These are phyloP conservation scores for Drosophila nr. perissopoda DNA, from an alignment of 2,888 invertebrate species.

Conservation along the genomic window DNA sequence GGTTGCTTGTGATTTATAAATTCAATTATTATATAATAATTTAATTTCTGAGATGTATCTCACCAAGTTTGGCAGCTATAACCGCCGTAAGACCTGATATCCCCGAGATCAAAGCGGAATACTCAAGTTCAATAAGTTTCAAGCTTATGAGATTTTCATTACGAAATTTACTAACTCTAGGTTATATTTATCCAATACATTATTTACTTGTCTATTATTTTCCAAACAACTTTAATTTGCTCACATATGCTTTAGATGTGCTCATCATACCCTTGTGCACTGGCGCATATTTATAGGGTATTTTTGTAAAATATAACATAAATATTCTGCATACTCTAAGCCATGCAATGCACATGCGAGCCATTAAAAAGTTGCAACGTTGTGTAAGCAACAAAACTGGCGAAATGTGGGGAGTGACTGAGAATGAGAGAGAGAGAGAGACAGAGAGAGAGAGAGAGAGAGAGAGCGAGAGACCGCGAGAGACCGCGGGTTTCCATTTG, in stretches of 20 bases:
- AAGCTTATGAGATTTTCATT: not conserved
- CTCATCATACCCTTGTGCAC: not conserved
- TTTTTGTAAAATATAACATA: slow-evolving; percentile 1
- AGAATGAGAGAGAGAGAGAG: not conserved
- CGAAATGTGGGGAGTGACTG: not conserved
- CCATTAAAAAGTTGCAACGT: slow-evolving; percentile 64
- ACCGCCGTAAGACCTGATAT: not conserved
- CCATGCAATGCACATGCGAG: slow-evolving; percentile 57
- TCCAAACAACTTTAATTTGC: not conserved
- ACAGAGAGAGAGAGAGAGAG: too few relatives aligned
- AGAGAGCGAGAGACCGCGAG: not conserved
- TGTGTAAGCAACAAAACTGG: slow-evolving; percentile 19
- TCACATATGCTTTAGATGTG: not conserved
- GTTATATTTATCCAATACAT: not conserved
- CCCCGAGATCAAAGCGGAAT: too few relatives aligned
- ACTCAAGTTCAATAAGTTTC: not conserved
- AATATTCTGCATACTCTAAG: slow-evolving; percentile 25
- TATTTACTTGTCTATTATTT: not conserved
- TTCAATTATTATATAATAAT: too few relatives aligned
- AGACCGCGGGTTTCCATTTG: not conserved
- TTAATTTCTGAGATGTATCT: not conserved
- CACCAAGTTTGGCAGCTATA: not conserved
- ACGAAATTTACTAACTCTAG: not conserved
- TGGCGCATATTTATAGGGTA: slow-evolving; percentile 12
- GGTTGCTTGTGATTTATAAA: not conserved